phyloP scores from a whole-genome alignment of 1,140 invertebrate genomes.

The Himalopsyche phryganea region DNA sequence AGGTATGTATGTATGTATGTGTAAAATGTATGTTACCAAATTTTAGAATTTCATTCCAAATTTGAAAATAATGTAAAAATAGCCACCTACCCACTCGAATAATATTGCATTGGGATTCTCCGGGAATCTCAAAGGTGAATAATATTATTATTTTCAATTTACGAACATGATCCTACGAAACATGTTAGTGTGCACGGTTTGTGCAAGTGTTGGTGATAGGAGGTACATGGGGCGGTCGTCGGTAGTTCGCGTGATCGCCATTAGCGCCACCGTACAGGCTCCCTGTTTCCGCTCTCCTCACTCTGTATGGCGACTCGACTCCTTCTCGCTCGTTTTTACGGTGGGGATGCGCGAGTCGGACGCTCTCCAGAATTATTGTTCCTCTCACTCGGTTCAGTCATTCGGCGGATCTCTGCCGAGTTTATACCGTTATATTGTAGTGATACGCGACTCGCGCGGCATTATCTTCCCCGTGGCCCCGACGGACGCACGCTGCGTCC shows the following conservation, averaged over 20 bases:
- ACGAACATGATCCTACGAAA: neutral
- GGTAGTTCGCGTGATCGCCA: conserved; percentile 33
- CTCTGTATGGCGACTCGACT: conserved; percentile 1
- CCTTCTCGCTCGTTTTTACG: conserved; percentile 38
- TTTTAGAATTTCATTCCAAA: no score
- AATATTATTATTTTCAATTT: conserved; percentile 1
- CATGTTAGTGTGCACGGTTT: no score
- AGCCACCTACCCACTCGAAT: no score
- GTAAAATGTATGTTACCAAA: no score
- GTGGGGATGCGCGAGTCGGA: conserved; percentile 23
- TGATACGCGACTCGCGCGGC: conserved; percentile 24
- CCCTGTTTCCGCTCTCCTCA: conserved; percentile 6
- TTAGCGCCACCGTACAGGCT: conserved; percentile 26
- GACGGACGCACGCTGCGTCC: conserved; percentile 27
- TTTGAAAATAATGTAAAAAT: no score
- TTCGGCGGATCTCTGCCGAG: conserved; percentile 26
- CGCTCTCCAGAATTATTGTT: conserved; percentile 7
- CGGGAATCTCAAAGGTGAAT: neutral
- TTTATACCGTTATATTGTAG: conserved; percentile 7
- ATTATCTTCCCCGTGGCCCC: conserved; percentile 31
- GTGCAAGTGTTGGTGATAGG: neutral
- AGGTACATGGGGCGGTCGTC: conserved; percentile 4
- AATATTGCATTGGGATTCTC: no score
- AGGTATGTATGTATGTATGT: no score
- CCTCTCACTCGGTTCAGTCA: conserved; percentile 29